Evolutionary conservation across 2,797 vertebrate species (phyloP), one percentile per base, ranked within the genome.

Genomic region (Trichosurus vulpecula): DNA sequence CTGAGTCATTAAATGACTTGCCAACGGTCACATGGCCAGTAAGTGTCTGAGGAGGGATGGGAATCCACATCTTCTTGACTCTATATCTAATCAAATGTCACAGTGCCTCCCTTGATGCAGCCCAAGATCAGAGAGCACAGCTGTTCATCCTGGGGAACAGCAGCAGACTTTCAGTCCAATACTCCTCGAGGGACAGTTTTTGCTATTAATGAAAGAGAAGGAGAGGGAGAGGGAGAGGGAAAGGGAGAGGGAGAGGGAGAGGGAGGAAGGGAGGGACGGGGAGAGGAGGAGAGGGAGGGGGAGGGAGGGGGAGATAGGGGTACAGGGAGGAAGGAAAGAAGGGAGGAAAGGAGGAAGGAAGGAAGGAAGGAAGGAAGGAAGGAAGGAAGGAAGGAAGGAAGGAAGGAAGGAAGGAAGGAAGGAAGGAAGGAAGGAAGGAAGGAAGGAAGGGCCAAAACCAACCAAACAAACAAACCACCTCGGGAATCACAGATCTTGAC

Each of bases 211-310:
- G 14, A n/a, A n/a, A 66, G 61, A n/a, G 35, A 66, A n/a, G 6
- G 31, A 19, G 14, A 4, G 57, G 29, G 55, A 57, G 6, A 29
- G 27, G 57, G 56, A 29, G 0, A 57, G 56, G 29, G 5, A 29
- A 56, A 29, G 27, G 57, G 5, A 29, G 27, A 57, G 29, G 12
- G 3, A 35, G 3, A 13, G 1, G 13, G 1, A 61, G 0, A 12
- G 31, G 66, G 0, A 6, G 31, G 58, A 3, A 3, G 29, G 30
- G 2, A 12, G 30, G 31, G 0, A 13, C n/a, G n/a, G 0, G 9
- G 56, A 30, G 2, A 6, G 10, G 30, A 0, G 27, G n/a, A n/a
- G n/a, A n/a, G 29, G 12, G 3, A 35, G 3, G 13, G 1, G 13
- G 1, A 61, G 0, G 12, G 31, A 66, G 0, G 6, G 31, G 58